These are phyloP conservation scores for Colletes latitarsis DNA, from an alignment of 1,140 invertebrate species.

Conservation along the genomic window DNA sequence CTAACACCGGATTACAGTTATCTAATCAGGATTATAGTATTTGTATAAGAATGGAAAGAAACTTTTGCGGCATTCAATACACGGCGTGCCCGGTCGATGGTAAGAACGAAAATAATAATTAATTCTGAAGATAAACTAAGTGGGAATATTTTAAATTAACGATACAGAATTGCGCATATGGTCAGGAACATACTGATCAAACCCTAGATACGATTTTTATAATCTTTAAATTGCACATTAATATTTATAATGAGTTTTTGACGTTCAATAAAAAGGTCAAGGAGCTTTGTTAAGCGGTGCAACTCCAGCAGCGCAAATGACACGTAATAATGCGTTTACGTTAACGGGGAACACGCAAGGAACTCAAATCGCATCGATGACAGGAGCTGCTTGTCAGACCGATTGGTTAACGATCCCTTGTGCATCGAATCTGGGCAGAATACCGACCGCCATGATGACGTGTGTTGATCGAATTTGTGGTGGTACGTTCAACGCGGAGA, in stretches of 20 bases:
- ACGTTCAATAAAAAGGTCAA: conserved; percentile 16
- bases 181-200: no score
- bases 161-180: no score
- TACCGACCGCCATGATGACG: conserved; percentile 79
- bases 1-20: conserved; percentile 87
- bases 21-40: conserved; percentile 95
- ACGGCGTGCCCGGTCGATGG: conserved; percentile 86
- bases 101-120: conserved; percentile 18
- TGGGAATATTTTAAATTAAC: no score
- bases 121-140: no score
- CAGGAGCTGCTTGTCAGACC: conserved; percentile 84
- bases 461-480: conserved; percentile 89
- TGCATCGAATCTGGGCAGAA: conserved; percentile 84
- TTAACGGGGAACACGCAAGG: conserved; percentile 87
- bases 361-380: conserved; percentile 85
- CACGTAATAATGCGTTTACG: conserved; percentile 84
- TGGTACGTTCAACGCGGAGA: conserved; percentile 86
- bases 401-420: conserved; percentile 91
- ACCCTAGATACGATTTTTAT: no score
- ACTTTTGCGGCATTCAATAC: conserved; percentile 94
- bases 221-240: background rate
- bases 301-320: conserved; percentile 4
- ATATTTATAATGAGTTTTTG: background rate
- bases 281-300: background rate
- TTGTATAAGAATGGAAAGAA: conserved; percentile 91